These are phyloP conservation scores for Griposia aprilina DNA, from an alignment of 2,888 invertebrate species.

Conservation along the genomic window DNA sequence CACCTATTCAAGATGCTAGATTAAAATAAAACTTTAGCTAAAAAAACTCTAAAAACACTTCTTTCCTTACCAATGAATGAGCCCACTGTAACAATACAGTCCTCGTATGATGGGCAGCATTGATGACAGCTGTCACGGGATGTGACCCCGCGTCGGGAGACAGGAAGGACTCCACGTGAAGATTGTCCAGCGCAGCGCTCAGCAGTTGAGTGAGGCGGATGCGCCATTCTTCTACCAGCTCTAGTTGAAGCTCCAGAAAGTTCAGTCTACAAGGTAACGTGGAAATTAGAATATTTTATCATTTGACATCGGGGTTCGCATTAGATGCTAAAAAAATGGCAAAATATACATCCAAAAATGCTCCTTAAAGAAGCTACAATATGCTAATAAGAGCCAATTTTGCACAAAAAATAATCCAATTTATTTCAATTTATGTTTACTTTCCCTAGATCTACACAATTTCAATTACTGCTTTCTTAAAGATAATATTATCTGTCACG, in stretches of 20 bases:
- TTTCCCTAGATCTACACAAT: background rate
- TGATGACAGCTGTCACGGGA: conserved; percentile 91
- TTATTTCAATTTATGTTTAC: background rate
- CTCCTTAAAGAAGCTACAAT: background rate
- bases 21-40: background rate
- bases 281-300: background rate
- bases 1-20: background rate
- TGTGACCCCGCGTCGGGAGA: conserved; percentile 86
- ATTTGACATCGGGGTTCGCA: background rate
- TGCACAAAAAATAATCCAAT: no score
- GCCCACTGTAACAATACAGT: conserved; percentile 88
- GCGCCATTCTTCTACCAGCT: conserved; percentile 97
- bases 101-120: conserved; percentile 85
- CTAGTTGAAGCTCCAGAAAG: conserved; percentile 97
- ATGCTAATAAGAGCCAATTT: background rate
- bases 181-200: conserved; percentile 76
- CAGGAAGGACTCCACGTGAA: conserved; percentile 78
- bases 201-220: conserved; percentile 95
- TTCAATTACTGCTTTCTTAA: background rate
- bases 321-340: background rate
- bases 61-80: conserved; percentile 81
- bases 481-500: background rate
- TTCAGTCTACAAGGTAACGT: conserved; percentile 90
- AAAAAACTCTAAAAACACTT: background rate
- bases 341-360: background rate